phyloP scores from a whole-genome alignment of 53 echinoderm and acorn worm genomes.

The Crossaster papposus region DNA sequence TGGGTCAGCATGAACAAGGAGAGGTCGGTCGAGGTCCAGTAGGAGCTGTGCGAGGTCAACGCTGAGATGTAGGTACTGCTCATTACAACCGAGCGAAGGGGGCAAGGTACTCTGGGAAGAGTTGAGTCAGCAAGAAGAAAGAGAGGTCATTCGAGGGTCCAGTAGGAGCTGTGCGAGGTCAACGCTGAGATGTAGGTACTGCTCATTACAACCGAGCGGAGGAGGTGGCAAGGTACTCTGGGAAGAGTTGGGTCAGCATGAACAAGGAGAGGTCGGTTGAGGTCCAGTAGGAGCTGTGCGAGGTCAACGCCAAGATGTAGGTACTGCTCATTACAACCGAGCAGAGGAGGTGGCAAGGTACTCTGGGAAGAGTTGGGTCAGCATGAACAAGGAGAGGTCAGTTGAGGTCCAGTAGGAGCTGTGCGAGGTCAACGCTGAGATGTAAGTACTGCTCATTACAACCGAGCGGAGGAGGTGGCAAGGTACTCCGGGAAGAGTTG shows the following conservation, averaged over 20 bases:
- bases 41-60: constrained; percentile 90
- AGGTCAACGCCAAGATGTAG: constrained; percentile 92
- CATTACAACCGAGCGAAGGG: constrained; percentile 10
- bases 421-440: constrained; percentile 92
- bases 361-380: constrained; percentile 86
- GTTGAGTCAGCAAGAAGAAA: constrained; percentile 81
- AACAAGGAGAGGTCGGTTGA: constrained; percentile 85
- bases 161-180: constrained; percentile 94
- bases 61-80: constrained; percentile 90
- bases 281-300: constrained; percentile 94
- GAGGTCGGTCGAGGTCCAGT: constrained; percentile 87
- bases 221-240: constrained; percentile 65
- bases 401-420: constrained; percentile 89
- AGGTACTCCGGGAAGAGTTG: constrained; percentile 89
- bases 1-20: constrained; percentile 82
- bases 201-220: constrained; percentile 25
- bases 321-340: constrained; percentile 60
- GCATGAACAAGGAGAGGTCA: constrained; percentile 81
- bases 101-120: constrained; percentile 83
- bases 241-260: constrained; percentile 84
- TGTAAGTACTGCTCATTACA: constrained; percentile 67
- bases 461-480: background rate
- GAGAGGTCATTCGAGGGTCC: constrained; percentile 83
- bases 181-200: constrained; percentile 90
- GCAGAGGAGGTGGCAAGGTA: constrained; percentile 37